Evolutionary conservation across 2,888 invertebrate species (phyloP), one percentile per base, ranked within the genome.

Genomic region (Philhelius pedissequus): DNA sequence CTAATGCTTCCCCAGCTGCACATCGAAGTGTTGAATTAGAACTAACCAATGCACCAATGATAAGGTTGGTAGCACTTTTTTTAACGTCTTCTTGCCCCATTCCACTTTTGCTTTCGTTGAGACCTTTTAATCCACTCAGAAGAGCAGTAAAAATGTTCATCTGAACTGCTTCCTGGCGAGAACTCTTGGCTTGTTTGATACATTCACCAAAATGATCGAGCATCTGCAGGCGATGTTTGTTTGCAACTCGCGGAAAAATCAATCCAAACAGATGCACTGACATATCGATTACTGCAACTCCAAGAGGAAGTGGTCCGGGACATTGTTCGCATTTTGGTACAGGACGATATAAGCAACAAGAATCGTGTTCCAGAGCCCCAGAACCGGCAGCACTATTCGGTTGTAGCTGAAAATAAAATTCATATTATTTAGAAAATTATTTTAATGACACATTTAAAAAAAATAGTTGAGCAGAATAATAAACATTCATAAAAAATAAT

Each of bases 201-300:
- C 98, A 98, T 90, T 99, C 99, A 22, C 95, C 94, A 90, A 99
- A 99, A 90, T 99, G 99, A 87, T 98, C 97, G 66, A 99, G 92
- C 96, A 99, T 98, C 93, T 99, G 99, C 73, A 98, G 94, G 62
- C 98, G 95, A 92, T 99, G 99, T 90, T 99, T 99, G 89, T 97
- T 96, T 30, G 98, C 97, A 13, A 99, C 98, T 82, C 96, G 94
- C 0, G 98, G 97, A 91, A 99, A 99, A 84, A 99, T 96, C 88
- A 96, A 95, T 22, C 99, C 99, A 92, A 98, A 99, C 3, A 99
- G 93, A 15, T 95, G 93, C 0, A 99, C 97, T 0, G 99, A 97
- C 89, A 97, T 95, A 92, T 99, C 99, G 86, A 99, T 97, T 20
- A 99, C 98, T 9, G 98, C 97, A 7, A 99, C 98, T 3, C 99